Evolutionary conservation across 2,113 vertebrate species (phyloP), one percentile per base, ranked within the genome.

Genomic region (Orycteropus afer): DNA sequence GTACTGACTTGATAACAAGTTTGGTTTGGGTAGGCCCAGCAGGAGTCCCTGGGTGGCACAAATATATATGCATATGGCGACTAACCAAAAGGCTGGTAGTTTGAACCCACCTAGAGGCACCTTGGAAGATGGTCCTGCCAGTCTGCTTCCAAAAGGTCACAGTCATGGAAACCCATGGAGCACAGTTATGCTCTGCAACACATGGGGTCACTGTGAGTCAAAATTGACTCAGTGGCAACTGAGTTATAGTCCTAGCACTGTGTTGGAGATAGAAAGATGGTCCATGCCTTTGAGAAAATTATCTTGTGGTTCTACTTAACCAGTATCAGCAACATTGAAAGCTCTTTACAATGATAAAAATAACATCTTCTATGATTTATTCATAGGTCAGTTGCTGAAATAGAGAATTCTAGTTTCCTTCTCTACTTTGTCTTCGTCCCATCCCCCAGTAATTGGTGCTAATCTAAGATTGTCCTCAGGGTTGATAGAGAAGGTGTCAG

Each of bases 251-350:
- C n/a, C 11, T 11, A 40, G 69, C 69, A 77, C n/a, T 74, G 25
- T 82, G 27, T 32, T 88, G 17, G 47, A 7, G 5, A 80, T 42
- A 49, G 17, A 90, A 40, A 88, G 73, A 59, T 82, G 55, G 45
- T 93, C 59, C 88, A 86, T 79, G 18, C 51, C 59, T 77, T 92
- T 74, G 53, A 92, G 81, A 90, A 95, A 88, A 90, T 83, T 42
- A 61, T 40, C 32, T 83, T 78, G 2, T 32, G 23, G 45, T 77
- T 81, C 78, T 61, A 25, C 13, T 91, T 86, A 89, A 61, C 55
- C 42, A 49, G 27, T 23, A 34, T 73, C 34, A 86, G 49, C 25
- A 42, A 40, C 10, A 20, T 0, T n/a, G 59, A 59, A 88, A 65
- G 51, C 59, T 57, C 49, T 86, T 74, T 73, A 49, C 25, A 57